A percentile compares a stretch with the other conserved stretches of the same genome.
phyloP scores from a whole-genome alignment of 2,113 vertebrate genomes.

The Megaceryle maxima region DNA sequence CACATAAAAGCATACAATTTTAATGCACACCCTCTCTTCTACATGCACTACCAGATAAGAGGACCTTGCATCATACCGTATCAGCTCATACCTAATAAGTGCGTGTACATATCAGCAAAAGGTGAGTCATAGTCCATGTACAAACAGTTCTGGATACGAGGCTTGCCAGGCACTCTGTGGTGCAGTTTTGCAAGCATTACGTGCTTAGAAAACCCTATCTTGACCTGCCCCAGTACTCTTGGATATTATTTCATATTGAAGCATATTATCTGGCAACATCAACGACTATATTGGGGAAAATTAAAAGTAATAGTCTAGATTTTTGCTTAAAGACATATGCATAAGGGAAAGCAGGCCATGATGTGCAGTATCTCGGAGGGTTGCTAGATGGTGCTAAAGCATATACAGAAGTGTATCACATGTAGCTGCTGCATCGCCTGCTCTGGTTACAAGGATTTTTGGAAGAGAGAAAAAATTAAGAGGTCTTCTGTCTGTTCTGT shows the following conservation, averaged over 20 bases:
- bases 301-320: accelerated
- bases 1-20: background rate
- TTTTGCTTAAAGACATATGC: background rate
- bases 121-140: background rate
- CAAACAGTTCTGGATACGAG: background rate
- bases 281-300: accelerated
- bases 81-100: background rate
- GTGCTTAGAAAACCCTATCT: background rate
- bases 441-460: accelerated
- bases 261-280: accelerated
- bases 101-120: background rate
- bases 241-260: background rate
- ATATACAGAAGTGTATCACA: accelerated
- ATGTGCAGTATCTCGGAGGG: background rate
- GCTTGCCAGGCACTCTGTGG: background rate
- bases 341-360: background rate
- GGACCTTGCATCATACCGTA: background rate
- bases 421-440: accelerated
- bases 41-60: background rate
- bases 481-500: background rate
- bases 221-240: background rate
- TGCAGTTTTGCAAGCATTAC: background rate
- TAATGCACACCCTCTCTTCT: background rate
- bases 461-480: background rate
- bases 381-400: constrained; percentile 28